These are phyloP conservation scores for Eumacrocentrus americanus DNA, from an alignment of 2,888 invertebrate species.

Conservation along the genomic window DNA sequence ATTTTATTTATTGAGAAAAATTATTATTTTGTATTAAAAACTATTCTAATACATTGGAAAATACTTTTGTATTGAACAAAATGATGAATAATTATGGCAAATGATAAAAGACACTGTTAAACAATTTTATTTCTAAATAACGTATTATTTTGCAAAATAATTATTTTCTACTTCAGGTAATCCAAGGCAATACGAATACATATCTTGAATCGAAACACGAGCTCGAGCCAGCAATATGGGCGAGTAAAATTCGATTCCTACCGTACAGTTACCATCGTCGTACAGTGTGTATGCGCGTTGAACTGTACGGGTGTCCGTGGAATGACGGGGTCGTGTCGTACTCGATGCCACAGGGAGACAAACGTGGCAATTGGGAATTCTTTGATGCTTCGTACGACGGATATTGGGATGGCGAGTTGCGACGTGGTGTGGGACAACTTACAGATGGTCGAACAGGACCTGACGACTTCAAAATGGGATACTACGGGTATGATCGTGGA, in stretches of 20 bases:
- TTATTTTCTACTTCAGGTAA: constrained; percentile 67
- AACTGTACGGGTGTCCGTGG: constrained; percentile 87
- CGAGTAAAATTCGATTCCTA: constrained; percentile 81
- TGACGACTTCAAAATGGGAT: constrained; percentile 73
- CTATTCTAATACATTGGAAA: no score
- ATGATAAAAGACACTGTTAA: background rate
- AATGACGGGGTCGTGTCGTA: constrained; percentile 85
- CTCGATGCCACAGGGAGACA: constrained; percentile 87
- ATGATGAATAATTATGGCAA: no score
- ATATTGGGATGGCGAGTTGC: constrained; percentile 76
- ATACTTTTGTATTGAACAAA: no score
- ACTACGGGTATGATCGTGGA: constrained; percentile 67
- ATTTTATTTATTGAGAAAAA: no score
- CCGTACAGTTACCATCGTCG: constrained; percentile 83
- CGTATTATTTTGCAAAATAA: background rate
- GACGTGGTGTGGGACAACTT: constrained; percentile 83
- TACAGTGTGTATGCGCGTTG: constrained; percentile 91
- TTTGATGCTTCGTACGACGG: constrained; percentile 88
- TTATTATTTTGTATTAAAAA: no score
- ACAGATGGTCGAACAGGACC: constrained; percentile 82
- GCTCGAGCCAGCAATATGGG: constrained; percentile 84
- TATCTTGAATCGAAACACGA: constrained; percentile 79
- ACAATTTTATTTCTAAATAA: background rate
- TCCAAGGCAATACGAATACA: constrained; percentile 86
- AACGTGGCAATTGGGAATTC: constrained; percentile 79